These are phyloP conservation scores for Rhinophrynus dorsalis DNA, from an alignment of 2,797 vertebrate genomes.

Conservation along the genomic window DNA sequence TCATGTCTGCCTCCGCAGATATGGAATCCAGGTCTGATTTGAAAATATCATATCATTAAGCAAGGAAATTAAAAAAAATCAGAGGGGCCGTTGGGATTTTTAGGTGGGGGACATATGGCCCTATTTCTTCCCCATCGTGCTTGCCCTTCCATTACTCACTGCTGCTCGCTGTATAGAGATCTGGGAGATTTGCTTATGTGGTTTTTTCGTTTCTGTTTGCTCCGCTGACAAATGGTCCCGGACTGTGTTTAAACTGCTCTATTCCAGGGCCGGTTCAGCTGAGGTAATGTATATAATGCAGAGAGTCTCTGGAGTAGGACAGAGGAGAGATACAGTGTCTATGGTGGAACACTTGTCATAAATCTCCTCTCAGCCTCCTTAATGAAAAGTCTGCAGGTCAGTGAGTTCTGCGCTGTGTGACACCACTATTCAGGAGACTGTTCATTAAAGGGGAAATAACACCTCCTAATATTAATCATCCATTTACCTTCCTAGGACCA, in stretches of 20 bases:
- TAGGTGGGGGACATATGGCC: too few relatives aligned
- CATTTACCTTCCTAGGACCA: background rate
- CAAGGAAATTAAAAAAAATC: too few relatives aligned
- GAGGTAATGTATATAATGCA: constrained; percentile 14
- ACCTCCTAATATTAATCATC: too few relatives aligned
- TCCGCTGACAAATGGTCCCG: constrained; percentile 17
- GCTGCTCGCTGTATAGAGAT: background rate
- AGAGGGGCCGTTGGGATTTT: too few relatives aligned
- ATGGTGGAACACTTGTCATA: background rate
- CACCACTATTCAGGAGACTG: too few relatives aligned
- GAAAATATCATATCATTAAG: too few relatives aligned
- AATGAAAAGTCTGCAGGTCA: background rate
- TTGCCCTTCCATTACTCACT: background rate
- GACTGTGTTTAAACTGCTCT: constrained; percentile 26
- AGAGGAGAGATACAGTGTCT: background rate
- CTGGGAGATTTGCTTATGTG: background rate
- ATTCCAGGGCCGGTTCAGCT: constrained; percentile 15
- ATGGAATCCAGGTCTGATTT: too few relatives aligned
- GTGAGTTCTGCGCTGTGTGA: background rate
- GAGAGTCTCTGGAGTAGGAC: background rate
- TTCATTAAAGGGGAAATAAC: too few relatives aligned
- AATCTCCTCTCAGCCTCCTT: background rate
- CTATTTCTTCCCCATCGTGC: background rate
- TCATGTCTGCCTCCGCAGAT: too few relatives aligned
- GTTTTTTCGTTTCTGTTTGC: constrained; percentile 3